Conservation (phyloP, 2,797 vertebrate genomes). For the Serranus cabrilla region DNA sequence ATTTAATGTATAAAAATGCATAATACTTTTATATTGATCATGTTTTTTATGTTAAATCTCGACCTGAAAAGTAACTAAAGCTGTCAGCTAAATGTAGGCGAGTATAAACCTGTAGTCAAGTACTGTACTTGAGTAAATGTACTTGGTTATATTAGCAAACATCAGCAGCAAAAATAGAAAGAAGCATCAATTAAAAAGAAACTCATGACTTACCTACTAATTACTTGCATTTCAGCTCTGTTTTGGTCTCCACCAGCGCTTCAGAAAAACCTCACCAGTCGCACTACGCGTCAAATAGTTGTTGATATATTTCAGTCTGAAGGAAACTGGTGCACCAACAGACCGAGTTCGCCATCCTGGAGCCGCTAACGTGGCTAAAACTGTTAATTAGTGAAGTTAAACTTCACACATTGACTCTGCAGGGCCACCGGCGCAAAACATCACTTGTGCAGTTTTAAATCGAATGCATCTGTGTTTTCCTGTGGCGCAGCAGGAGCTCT, state of each 20-base stretch:
- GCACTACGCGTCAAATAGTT: neutral
- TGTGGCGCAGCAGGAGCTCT: slow-evolving; percentile 35
- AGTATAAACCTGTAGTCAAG: too few relatives aligned
- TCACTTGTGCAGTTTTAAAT: slow-evolving; percentile 16
- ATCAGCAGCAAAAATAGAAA: neutral
- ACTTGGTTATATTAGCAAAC: neutral
- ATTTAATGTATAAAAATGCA: too few relatives aligned
- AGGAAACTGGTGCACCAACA: neutral
- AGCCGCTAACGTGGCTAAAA: neutral
- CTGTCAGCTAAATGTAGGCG: too few relatives aligned
- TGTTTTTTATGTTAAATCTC: too few relatives aligned
- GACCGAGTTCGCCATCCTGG: neutral
- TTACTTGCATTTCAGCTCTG: neutral
- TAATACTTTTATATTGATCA: too few relatives aligned
- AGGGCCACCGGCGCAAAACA: neutral
- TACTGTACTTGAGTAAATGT: too few relatives aligned
- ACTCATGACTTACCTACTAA: too few relatives aligned
- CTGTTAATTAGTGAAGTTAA: neutral
- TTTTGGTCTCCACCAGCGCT: slow-evolving; percentile 3
- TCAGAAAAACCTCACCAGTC: neutral
- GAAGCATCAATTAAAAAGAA: too few relatives aligned
- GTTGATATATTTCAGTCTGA: neutral
- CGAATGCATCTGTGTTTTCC: slow-evolving; percentile 25
- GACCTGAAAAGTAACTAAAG: too few relatives aligned
- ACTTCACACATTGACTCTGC: neutral